Conservation (phyloP, 2,888 invertebrate species). For the Glyphotaelius pellucidus region DNA sequence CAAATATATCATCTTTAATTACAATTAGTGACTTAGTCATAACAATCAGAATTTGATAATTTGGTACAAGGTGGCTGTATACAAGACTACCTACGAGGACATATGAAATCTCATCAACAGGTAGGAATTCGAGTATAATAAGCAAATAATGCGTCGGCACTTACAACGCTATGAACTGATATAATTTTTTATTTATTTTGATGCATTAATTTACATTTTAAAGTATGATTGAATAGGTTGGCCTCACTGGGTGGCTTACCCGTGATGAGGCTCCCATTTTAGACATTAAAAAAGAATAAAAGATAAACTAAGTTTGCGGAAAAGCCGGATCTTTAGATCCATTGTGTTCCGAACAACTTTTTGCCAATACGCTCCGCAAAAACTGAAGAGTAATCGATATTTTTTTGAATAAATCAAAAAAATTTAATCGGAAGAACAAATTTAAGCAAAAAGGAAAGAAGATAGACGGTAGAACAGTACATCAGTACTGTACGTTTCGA, state of each 20-base stretch:
- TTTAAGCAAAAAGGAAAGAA: no score
- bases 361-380: neutral
- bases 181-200: no score
- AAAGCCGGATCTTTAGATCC: neutral
- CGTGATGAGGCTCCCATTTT: no score
- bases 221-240: no score
- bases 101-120: neutral
- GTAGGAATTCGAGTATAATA: neutral
- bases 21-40: neutral
- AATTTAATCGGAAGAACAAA: neutral
- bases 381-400: neutral
- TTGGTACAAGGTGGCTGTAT: neutral
- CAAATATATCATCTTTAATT: neutral
- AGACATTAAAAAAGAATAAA: no score
- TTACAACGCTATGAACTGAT: neutral
- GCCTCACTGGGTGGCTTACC: no score
- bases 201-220: no score
- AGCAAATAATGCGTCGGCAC: neutral
- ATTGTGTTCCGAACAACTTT: neutral
- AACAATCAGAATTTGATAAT: neutral
- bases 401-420: neutral
- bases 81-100: neutral
- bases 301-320: neutral
- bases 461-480: no score
- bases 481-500: no score